Conservation (phyloP, 1,140 invertebrate genomes). For the Lepidurus arcticus region DNA sequence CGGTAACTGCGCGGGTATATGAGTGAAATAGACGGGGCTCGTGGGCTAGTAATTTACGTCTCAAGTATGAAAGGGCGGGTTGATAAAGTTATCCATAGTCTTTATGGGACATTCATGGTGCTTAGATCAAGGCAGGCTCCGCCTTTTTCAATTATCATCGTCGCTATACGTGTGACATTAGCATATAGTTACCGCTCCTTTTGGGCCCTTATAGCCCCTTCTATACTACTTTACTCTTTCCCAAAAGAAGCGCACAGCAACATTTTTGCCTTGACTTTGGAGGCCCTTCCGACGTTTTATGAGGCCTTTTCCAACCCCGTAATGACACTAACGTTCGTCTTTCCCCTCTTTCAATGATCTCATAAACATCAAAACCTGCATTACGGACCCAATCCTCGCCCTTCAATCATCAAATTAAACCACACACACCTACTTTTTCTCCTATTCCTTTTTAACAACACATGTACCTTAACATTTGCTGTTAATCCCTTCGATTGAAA, state of each 20-base stretch:
- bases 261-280: not conserved
- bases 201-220: not conserved
- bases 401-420: not conserved
- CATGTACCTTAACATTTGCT: too few species aligned
- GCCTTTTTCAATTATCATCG: slow-evolving; percentile 3
- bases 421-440: not conserved
- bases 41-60: slow-evolving; percentile 15
- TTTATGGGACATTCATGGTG: slow-evolving; percentile 21
- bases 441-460: too few species aligned
- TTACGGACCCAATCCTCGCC: not conserved
- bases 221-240: not conserved
- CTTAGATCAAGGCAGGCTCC: slow-evolving; percentile 14
- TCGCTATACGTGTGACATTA: slow-evolving; percentile 5
- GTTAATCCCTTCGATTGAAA: too few species aligned
- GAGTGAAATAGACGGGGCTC: not conserved
- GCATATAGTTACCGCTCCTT: slow-evolving; percentile 9
- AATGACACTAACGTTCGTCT: slow-evolving; percentile 18
- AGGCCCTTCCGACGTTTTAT: not conserved
- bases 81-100: slow-evolving; percentile 22
- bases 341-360: slow-evolving; percentile 4
- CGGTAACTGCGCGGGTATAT: not conserved
- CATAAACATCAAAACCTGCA: slow-evolving; percentile 8
- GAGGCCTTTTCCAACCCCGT: slow-evolving; percentile 2
- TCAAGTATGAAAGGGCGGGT: slow-evolving; percentile 11
- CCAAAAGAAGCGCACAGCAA: not conserved